Base-by-base conservation (phyloP, 2,888 invertebrate genomes). In the Bellardia bayeri region DNA sequence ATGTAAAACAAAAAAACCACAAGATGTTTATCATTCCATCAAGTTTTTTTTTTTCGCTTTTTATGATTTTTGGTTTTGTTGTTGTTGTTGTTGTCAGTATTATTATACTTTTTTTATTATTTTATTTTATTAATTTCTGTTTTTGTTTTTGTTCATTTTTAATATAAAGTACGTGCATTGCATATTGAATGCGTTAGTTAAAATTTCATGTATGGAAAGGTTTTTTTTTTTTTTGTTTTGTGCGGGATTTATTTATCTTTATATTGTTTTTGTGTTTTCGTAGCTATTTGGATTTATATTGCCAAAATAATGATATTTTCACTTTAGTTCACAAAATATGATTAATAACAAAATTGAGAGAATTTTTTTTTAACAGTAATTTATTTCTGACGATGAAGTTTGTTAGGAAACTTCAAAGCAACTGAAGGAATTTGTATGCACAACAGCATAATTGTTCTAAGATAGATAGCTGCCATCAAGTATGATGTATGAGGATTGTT, bases 151-250 rank as follows among this genome's bases (percentile, higher is more conserved):
- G 45, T 69, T 76, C 56, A 9, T 80, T 56, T 87, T 85, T 82
- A 85, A 85, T 85, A 82, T 74, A 74, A 78, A 85, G 42, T 87
- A 82, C 87, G 87, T 87, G 87, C 81, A 56, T 33, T 69, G 85
- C 78, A 87, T 85, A 69, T 61, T 63, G 51, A 85, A 79, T 82
- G 72, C 72, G 58, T 68, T 72, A 2, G 9, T 8, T n/a, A 7
- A 58, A 66, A 54, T 49, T 58, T 56, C 63, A 3, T 72, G 14
- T 23, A 85, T 58, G 33, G 49, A 64, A 66, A 40, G 63, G 51
- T 56, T 42, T 56, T 3, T 23, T 5, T 11, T 30, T 16, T 63
- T 71, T 42, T 42, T 45, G 6, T 13, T 6, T 45, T 30, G 7
- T 4, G 16, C 5, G 51, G 2, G 40, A 56, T 8, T 63, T 42